A percentile compares a stretch with the other conserved stretches of the same genome.
Evolutionary conservation across 1,140 invertebrate genomes (phyloP).

Genomic region (Drosophila rhopaloa): DNA sequence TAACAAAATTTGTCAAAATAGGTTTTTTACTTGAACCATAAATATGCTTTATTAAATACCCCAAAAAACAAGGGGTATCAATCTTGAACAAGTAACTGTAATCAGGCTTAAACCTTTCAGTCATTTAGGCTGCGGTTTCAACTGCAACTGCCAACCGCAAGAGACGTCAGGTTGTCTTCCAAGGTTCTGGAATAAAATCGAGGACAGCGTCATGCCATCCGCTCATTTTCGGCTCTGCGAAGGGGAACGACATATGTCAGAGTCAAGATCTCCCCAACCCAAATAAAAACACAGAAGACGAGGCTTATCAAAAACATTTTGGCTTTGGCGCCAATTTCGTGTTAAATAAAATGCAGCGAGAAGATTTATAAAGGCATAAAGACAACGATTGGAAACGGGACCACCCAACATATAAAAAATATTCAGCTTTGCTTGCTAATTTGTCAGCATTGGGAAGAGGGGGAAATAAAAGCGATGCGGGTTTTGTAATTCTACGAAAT

Average conservation of each 20-base stretch:
- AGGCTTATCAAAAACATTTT: conserved; percentile 76
- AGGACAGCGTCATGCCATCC: conserved; percentile 50
- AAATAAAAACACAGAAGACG: conserved; percentile 8
- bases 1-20: too few species aligned
- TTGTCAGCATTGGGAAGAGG: conserved; percentile 56
- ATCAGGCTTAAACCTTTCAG: conserved; percentile 51
- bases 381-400: conserved; percentile 50
- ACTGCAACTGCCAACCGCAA: conserved; percentile 45
- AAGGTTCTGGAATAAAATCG: conserved; percentile 38
- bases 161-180: conserved; percentile 49
- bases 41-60: conserved; percentile 1
- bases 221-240: conserved; percentile 42
- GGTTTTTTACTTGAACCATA: too few species aligned
- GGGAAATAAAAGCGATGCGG: conserved; percentile 11
- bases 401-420: conserved; percentile 44
- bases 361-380: conserved; percentile 55
- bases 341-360: conserved; percentile 49
- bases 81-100: conserved; percentile 55
- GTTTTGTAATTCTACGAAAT: conserved; percentile 78
- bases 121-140: conserved; percentile 53
- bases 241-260: conserved; percentile 62
- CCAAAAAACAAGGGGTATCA: not conserved
- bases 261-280: conserved; percentile 11
- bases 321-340: conserved; percentile 73
- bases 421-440: conserved; percentile 57